Percentiles rank a stretch among this genome's conserved stretches.
phyloP scores from a whole-genome alignment of 2,113 vertebrate species.

The Dromiciops gliroides region DNA sequence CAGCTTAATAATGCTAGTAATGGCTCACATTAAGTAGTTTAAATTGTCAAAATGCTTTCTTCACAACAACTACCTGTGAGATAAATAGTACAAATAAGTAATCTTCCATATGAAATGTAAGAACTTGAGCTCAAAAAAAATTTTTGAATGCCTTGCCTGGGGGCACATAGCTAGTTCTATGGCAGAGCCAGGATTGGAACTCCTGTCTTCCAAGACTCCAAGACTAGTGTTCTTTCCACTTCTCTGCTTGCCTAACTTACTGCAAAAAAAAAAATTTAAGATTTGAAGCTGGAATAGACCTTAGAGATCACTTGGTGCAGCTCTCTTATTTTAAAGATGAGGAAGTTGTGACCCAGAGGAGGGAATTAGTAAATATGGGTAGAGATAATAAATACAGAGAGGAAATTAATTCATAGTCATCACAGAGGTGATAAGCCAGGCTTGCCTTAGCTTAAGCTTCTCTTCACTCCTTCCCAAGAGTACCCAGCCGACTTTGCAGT shows the following conservation, averaged over 20 bases:
- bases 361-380: not conserved
- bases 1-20: not conserved
- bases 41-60: not conserved
- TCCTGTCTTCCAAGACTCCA: not conserved
- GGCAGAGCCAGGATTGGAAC: not conserved
- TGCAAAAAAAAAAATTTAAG: not conserved
- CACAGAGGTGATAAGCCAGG: not conserved
- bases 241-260: not conserved
- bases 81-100: not conserved
- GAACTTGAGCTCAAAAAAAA: not conserved
- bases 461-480: not conserved
- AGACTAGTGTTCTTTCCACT: not conserved
- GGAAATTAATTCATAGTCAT: not conserved
- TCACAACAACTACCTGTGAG: not conserved
- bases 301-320: not conserved
- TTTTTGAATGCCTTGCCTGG: not conserved
- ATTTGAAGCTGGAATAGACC: not conserved
- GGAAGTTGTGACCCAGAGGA: not conserved
- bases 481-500: not conserved
- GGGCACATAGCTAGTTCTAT: not conserved
- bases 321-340: not conserved
- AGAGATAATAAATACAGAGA: too few relatives aligned
- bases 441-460: not conserved
- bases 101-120: not conserved
- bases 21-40: not conserved